These are phyloP conservation scores for Danionella dracula DNA, from an alignment of 2,797 vertebrate species.

Conservation along the genomic window DNA sequence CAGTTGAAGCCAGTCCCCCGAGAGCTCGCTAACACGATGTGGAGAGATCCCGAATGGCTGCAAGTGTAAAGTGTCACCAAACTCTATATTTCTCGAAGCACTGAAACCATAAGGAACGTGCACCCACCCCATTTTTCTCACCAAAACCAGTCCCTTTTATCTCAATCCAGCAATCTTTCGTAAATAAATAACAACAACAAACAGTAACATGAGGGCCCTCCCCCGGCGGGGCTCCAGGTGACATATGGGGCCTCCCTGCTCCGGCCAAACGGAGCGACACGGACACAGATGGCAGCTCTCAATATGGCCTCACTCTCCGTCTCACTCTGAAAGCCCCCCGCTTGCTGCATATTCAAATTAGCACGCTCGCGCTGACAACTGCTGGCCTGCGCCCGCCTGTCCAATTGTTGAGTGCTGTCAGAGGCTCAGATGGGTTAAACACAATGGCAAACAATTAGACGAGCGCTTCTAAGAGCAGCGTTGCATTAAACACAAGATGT, in stretches of 20 bases:
- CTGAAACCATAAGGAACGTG: no score
- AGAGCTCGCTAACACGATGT: no score
- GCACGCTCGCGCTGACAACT: slow-evolving; percentile 21
- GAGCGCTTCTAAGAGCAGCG: slow-evolving; percentile 31
- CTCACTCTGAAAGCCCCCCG: slow-evolving; percentile 24
- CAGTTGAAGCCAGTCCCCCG: no score
- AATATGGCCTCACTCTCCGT: slow-evolving; percentile 24
- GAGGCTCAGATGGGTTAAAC: slow-evolving; percentile 57
- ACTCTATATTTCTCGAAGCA: no score
- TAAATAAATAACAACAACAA: slow-evolving; percentile 69
- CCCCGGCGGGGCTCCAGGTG: slow-evolving; percentile 41
- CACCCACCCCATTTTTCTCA: slow-evolving; percentile 37
- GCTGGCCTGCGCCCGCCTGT: slow-evolving; percentile 23
- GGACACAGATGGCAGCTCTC: slow-evolving; percentile 57
- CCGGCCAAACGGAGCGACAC: slow-evolving; percentile 12
- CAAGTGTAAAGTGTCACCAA: no score
- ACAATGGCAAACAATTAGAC: slow-evolving; percentile 57
- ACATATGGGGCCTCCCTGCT: slow-evolving; percentile 60
- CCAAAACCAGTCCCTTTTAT: not conserved
- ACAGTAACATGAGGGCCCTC: slow-evolving; percentile 55
- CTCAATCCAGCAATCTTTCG: slow-evolving; percentile 37
- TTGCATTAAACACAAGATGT: slow-evolving; percentile 51
- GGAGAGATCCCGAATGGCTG: no score
- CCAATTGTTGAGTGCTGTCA: slow-evolving; percentile 44
- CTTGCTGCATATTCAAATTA: slow-evolving; percentile 31